A percentile compares a stretch with the other conserved stretches of the same genome.
phyloP scores from a whole-genome alignment of 1,140 invertebrate species.

The Drosophila rufa region DNA sequence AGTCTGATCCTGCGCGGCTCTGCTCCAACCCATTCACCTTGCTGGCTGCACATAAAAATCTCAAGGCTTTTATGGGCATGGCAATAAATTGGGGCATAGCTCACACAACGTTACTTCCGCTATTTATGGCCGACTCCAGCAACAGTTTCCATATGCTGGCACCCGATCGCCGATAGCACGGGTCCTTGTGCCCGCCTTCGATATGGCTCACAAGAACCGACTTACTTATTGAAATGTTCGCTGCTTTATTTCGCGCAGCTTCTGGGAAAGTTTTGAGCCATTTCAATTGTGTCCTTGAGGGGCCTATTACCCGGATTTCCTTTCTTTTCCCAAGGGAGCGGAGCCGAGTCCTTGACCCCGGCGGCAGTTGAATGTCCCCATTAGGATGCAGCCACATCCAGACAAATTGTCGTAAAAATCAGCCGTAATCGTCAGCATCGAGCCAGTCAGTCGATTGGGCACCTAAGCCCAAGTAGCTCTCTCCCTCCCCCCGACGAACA shows the following conservation, averaged over 20 bases:
- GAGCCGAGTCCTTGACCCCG: conserved; percentile 67
- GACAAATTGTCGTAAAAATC: conserved; percentile 72
- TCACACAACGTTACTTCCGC: conserved; percentile 44
- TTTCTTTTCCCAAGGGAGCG: background rate
- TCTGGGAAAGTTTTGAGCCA: conserved; percentile 61
- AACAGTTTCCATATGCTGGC: conserved; percentile 70
- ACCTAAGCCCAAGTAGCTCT: conserved; percentile 16
- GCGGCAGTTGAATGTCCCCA: conserved; percentile 33
- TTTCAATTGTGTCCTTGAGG: conserved; percentile 64
- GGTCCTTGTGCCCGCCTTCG: conserved; percentile 5
- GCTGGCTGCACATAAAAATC: conserved; percentile 60
- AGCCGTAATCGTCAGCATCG: conserved; percentile 62
- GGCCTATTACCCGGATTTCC: conserved; percentile 23
- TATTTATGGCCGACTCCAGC: conserved; percentile 62
- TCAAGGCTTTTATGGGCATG: conserved; percentile 55
- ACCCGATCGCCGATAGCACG: conserved; percentile 43
- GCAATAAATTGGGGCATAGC: conserved; percentile 64
- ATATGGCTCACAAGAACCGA: conserved; percentile 22
- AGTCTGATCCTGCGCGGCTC: conserved; percentile 1
- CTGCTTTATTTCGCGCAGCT: conserved; percentile 38
- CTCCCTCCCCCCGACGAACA: conserved; percentile 7
- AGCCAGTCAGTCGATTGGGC: conserved; percentile 62
- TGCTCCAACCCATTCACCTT: conserved; percentile 31
- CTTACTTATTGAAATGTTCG: conserved; percentile 65
- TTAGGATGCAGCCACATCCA: conserved; percentile 60